phyloP scores from a whole-genome alignment of 1,140 invertebrate genomes.

The Oscheius sp. region DNA sequence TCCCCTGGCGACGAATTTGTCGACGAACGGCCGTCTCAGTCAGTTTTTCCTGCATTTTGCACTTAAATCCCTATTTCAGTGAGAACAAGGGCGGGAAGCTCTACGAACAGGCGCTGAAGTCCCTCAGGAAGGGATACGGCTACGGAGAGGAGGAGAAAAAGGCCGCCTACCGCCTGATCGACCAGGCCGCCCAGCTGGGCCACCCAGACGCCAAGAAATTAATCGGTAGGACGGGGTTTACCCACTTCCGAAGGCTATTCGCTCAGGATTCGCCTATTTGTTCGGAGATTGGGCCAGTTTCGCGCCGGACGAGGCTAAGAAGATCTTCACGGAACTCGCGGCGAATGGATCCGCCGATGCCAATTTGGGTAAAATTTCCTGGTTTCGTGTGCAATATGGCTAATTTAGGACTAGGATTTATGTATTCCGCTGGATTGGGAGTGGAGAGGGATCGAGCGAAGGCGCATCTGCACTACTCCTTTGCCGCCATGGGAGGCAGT shows the following conservation, averaged over 20 bases:
- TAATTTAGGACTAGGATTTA: constrained; percentile 70
- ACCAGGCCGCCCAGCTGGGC: constrained; percentile 7
- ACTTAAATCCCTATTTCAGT: too few species aligned
- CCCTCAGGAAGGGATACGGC: not conserved
- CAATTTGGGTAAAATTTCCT: constrained; percentile 40
- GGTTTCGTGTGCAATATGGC: not conserved
- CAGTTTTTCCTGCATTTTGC: too few species aligned
- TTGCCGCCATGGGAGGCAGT: not conserved
- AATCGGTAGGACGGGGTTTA: not conserved
- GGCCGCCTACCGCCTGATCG: constrained; percentile 24
- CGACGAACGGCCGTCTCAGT: too few species aligned
- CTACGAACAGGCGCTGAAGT: not conserved
- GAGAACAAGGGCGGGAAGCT: too few species aligned
- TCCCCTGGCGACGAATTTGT: too few species aligned
- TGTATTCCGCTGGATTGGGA: constrained; percentile 79
- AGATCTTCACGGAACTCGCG: constrained; percentile 76
- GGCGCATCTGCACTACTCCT: not conserved
- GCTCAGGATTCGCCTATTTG: constrained; percentile 75
- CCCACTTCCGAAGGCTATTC: not conserved
- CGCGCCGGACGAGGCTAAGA: constrained; percentile 73
- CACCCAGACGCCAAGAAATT: constrained; percentile 20
- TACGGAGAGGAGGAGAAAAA: constrained; percentile 12
- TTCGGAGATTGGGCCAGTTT: constrained; percentile 74
- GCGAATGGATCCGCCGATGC: constrained; percentile 71
- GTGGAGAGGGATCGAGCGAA: constrained; percentile 12